These are phyloP conservation scores for Achatina immaculata DNA, from an alignment of 1,140 invertebrate genomes.

Conservation along the genomic window DNA sequence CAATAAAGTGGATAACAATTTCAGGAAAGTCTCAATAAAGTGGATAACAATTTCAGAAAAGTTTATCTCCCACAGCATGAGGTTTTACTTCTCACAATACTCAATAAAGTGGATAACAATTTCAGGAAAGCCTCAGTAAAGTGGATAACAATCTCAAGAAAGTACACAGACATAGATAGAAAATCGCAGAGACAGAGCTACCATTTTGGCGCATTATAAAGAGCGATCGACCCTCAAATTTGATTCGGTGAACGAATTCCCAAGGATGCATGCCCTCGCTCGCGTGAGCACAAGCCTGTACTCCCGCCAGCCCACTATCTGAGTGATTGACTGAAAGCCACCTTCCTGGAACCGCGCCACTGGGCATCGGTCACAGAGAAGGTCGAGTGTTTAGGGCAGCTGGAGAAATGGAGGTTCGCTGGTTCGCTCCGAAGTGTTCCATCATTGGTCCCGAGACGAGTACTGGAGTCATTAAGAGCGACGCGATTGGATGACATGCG, in stretches of 20 bases:
- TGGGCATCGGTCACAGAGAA: slow-evolving; percentile 9
- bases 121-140: too few relatives aligned
- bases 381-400: neutral
- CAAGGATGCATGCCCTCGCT: neutral
- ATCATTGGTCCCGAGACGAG: slow-evolving; percentile 4
- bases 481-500: neutral
- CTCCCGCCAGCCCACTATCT: neutral
- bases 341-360: neutral
- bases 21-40: too few relatives aligned
- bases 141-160: too few relatives aligned
- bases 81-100: too few relatives aligned
- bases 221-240: neutral
- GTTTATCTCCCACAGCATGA: too few relatives aligned
- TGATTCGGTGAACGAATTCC: neutral
- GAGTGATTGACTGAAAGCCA: neutral
- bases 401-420: neutral
- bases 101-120: too few relatives aligned
- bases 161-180: too few relatives aligned
- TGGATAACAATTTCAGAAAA: too few relatives aligned
- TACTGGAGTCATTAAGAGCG: neutral
- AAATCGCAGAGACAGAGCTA: too few relatives aligned
- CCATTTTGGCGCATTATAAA: too few relatives aligned
- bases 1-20: too few relatives aligned
- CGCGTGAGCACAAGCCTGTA: neutral
- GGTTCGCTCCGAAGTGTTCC: neutral